Conservation (phyloP, 1,140 invertebrate species). For the Teleogryllus occipitalis region DNA sequence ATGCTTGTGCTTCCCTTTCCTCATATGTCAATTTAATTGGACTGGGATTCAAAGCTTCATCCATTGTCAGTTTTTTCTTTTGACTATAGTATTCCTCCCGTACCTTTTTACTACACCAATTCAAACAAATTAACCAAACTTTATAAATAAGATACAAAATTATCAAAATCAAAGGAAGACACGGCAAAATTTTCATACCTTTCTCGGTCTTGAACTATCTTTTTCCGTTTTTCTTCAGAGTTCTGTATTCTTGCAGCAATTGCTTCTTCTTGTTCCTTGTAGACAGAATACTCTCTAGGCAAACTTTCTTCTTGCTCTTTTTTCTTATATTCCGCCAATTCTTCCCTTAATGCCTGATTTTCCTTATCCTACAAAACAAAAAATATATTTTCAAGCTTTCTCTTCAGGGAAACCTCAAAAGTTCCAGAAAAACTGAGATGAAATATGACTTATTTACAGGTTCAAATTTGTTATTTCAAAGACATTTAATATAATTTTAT, state of each 20-base stretch:
- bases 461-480: no score
- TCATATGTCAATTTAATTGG: not conserved
- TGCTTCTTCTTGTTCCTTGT: not conserved
- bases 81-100: not conserved
- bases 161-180: not conserved
- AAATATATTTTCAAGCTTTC: not conserved
- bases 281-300: not conserved
- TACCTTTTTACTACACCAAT: not conserved
- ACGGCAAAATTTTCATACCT: not conserved
- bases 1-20: not conserved
- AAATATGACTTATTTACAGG: no score
- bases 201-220: not conserved
- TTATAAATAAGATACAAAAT: not conserved
- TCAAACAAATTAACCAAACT: not conserved
- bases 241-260: not conserved
- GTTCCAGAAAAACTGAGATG: no score
- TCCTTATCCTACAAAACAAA: constrained; percentile 39
- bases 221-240: not conserved
- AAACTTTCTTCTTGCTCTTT: constrained; percentile 32
- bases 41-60: not conserved
- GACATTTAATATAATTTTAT: no score
- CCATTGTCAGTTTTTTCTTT: not conserved
- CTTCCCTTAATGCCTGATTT: constrained; percentile 42
- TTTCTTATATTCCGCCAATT: constrained; percentile 44
- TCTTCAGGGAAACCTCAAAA: no score